Evolutionary conservation across 2,113 vertebrate genomes (phyloP).

Genomic region (Mormyrus iriodes): DNA sequence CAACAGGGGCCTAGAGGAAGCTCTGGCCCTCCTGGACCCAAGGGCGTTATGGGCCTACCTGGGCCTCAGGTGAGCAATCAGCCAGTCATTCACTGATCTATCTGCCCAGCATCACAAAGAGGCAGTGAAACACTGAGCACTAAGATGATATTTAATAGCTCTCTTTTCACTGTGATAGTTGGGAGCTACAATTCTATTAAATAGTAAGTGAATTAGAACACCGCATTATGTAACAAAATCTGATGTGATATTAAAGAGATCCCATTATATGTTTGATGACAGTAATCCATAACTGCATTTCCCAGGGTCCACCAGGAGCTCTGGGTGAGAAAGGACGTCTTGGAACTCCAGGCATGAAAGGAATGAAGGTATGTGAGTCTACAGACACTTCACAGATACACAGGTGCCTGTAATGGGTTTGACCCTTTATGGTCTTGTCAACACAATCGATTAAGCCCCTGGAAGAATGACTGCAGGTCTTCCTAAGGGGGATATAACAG

Average conservation of each 20-base stretch:
- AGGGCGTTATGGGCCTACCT: constrained; percentile 20
- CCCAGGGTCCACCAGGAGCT: constrained; percentile 45
- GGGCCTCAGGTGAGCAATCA: constrained; percentile 36
- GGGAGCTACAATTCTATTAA: background rate
- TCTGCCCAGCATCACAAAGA: background rate
- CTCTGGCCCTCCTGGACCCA: constrained; percentile 14
- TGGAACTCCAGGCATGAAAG: constrained; percentile 59
- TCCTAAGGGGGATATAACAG: background rate
- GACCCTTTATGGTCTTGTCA: background rate
- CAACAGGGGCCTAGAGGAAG: constrained; percentile 24
- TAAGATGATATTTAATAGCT: background rate
- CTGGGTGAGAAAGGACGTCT: constrained; percentile 43
- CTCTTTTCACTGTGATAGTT: background rate
- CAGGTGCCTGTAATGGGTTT: background rate
- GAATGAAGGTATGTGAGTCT: constrained; percentile 63
- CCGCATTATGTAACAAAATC: background rate
- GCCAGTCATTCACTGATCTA: background rate
- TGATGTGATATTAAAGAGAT: background rate
- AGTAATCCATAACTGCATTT: constrained; percentile 1
- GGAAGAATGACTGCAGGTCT: background rate
- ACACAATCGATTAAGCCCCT: background rate
- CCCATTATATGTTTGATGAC: background rate
- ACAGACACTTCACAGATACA: background rate
- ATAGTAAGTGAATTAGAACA: background rate
- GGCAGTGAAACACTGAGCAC: background rate